Evolutionary conservation across 2,888 invertebrate species (phyloP).

Genomic region (Drosophila kambysellisi): DNA sequence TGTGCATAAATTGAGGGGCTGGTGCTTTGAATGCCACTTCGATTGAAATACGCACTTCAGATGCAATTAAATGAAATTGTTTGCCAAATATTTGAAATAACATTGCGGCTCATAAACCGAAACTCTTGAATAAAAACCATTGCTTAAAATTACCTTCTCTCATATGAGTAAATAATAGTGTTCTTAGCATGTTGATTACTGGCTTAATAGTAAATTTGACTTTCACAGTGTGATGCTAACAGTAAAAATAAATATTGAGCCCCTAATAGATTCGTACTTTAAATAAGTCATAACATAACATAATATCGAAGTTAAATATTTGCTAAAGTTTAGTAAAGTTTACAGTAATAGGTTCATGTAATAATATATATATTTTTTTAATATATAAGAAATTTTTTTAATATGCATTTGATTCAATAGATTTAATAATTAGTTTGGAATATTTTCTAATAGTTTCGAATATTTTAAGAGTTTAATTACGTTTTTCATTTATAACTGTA

Average conservation of each 20-base stretch:
- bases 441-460: neutral
- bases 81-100: slow-evolving; percentile 21
- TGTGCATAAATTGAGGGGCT: slow-evolving; percentile 26
- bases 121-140: neutral
- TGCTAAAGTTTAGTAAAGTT: neutral
- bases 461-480: neutral
- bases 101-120: neutral
- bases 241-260: neutral
- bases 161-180: neutral
- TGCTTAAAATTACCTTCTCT: neutral
- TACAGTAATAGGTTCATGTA: neutral
- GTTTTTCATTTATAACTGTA: neutral
- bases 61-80: slow-evolving; percentile 33
- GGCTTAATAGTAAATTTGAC: neutral
- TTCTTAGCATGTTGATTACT: neutral
- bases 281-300: neutral
- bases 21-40: slow-evolving; percentile 16
- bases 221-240: neutral
- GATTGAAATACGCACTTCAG: slow-evolving; percentile 26
- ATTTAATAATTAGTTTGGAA: neutral
- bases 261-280: neutral
- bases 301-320: neutral
- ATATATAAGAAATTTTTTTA: neutral
- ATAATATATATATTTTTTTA: neutral
- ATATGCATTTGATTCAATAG: neutral